Evolutionary conservation across 2,888 invertebrate species (phyloP), one percentile per base, ranked within the genome.

Genomic region (Malthinus seriepunctatus): DNA sequence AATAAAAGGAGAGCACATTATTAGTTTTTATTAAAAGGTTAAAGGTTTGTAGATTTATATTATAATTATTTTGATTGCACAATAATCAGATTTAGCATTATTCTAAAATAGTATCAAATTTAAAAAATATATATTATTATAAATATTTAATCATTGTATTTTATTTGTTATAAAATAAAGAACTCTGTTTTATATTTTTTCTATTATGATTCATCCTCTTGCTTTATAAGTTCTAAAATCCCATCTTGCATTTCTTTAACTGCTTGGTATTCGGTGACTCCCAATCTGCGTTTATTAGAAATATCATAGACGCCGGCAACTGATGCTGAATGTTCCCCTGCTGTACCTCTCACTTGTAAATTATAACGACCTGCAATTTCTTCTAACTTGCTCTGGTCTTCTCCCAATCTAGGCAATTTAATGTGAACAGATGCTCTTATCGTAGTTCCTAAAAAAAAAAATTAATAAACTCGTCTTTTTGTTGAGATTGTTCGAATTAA

Each of bases 351-450:
- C 9, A 84, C 80, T 71, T 81, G 88, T 48, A 89, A 79, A 74
- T 86, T 82, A 71, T 81, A 83, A 67, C 79, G 78, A 37, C 74
- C 81, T 35, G 88, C 88, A 61, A 86, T 78, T 61, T 81, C 79
- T 67, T 86, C 82, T 64, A 88, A 80, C 69, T 82, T 81, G 4
- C 68, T 66, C 60, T 74, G 74, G 70, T 86, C 78, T 37, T 76
- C 72, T 6, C 82, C 80, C 64, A 86, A 73, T 71, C 85, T 85
- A 5, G 88, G 88, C 61, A 89, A 75, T 72, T 82, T 83, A 63
- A 88, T 84, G 76, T 88, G 89, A 10, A 89, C 89, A 23, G 86
- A 87, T 51, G 88, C 88, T 54, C 89, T 80, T 56, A 90, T 82
- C 8, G 87, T 86, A 11, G 88, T 90, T 48, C 89, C 88, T 72